Evolutionary conservation across 53 echinoderm and acorn worm species (phyloP).

Genomic region (Antedon mediterranea): DNA sequence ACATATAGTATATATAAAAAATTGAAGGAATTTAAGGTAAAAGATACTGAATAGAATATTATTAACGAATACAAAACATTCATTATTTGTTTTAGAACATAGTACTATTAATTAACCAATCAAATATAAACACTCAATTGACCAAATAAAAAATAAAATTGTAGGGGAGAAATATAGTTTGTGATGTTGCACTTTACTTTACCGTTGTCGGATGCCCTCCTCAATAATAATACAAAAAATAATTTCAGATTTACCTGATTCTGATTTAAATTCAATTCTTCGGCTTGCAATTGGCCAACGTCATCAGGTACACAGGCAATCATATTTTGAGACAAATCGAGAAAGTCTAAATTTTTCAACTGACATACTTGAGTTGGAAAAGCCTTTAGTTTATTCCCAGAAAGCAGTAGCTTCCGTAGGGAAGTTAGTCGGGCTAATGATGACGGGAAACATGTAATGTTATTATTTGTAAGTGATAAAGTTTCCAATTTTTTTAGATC

Average conservation of each 20-base stretch:
- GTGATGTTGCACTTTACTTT: no score
- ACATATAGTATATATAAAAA: no score
- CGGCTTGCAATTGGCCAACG: constrained; percentile 53
- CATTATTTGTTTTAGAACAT: no score
- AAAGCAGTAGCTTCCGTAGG: constrained; percentile 46
- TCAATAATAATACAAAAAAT: no score
- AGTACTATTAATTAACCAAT: no score
- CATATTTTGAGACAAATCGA: constrained; percentile 78
- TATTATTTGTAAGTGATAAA: constrained; percentile 44
- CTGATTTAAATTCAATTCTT: constrained; percentile 88
- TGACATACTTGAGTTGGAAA: constrained; percentile 59
- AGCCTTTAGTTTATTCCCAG: constrained; percentile 43
- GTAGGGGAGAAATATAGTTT: no score
- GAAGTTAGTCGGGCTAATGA: constrained; percentile 40
- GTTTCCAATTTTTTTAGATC: constrained; percentile 70
- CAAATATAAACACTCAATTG: no score
- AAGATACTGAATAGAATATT: no score
- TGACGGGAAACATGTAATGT: constrained; percentile 48
- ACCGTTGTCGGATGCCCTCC: no score
- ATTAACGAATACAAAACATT: no score
- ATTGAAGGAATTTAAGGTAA: no score
- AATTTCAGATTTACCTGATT: constrained; percentile 59
- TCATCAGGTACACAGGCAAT: constrained; percentile 54
- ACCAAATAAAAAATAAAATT: no score
- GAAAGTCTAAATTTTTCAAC: constrained; percentile 66